phyloP scores from a whole-genome alignment of 2,888 invertebrate genomes.

The Lycocerus yunnanus region DNA sequence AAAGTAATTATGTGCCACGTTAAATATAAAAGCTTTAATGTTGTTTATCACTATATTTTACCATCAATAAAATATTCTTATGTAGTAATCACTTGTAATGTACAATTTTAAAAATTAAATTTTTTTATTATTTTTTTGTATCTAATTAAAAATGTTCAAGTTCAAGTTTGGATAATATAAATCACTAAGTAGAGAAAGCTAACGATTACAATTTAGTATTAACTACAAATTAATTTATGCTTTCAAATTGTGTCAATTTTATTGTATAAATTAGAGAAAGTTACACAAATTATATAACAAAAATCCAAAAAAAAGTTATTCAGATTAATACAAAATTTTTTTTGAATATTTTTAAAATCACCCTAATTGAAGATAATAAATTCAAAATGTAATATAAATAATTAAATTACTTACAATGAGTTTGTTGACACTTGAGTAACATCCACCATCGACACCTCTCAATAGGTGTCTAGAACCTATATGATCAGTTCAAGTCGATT shows the following conservation, averaged over 20 bases:
- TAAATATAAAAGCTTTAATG: neutral
- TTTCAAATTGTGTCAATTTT: neutral
- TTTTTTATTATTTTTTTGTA: neutral
- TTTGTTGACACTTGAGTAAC: neutral
- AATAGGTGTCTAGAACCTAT: constrained; percentile 11
- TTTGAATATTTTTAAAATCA: neutral
- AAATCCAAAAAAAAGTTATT: neutral
- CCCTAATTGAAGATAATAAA: neutral
- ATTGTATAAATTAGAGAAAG: neutral
- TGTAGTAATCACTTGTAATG: too few species aligned
- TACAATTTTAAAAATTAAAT: too few species aligned
- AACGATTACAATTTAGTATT: neutral
- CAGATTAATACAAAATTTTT: neutral
- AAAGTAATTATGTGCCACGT: neutral
- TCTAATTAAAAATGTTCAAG: neutral
- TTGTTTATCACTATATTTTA: neutral
- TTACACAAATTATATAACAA: neutral
- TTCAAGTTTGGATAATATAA: neutral
- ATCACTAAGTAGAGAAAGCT: neutral
- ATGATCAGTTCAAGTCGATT: constrained; percentile 16
- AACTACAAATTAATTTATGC: neutral
- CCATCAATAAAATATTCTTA: neutral
- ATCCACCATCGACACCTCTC: constrained; percentile 8
- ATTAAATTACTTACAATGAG: neutral
- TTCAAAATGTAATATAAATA: neutral